Evolutionary conservation across 2,888 invertebrate species (phyloP).

Genomic region (Zele albiditarsus): DNA sequence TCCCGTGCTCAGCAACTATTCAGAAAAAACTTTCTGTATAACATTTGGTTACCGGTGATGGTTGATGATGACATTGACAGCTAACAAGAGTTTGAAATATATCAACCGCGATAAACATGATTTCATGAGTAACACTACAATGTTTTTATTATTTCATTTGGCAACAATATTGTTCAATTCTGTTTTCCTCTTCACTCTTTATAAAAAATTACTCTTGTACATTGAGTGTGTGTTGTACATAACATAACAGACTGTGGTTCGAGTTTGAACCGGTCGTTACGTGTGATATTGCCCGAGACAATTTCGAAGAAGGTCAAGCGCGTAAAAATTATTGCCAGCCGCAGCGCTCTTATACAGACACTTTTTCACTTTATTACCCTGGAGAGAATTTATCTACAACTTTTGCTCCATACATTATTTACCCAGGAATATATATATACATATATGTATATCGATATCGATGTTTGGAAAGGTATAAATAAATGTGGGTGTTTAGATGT

Average conservation of each 20-base stretch:
- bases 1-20: no score
- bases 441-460: neutral
- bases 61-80: no score
- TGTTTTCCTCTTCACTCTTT: conserved; percentile 25
- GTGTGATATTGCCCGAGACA: conserved; percentile 47
- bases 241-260: conserved; percentile 41
- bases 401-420: conserved; percentile 13
- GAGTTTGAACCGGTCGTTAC: conserved; percentile 42
- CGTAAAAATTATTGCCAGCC: conserved; percentile 40
- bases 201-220: conserved; percentile 31
- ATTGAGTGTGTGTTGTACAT: conserved; percentile 51
- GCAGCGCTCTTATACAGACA: conserved; percentile 5
- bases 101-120: no score
- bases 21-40: no score
- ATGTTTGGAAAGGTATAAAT: neutral
- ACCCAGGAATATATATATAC: neutral
- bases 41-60: no score
- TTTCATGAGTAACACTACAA: no score
- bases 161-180: no score
- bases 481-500: no score
- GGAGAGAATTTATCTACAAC: neutral
- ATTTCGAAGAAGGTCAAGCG: conserved; percentile 44
- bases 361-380: conserved; percentile 9
- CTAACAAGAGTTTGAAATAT: no score
- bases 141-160: no score